A percentile compares a stretch with the other conserved stretches of the same genome.
These are phyloP conservation scores for Aphaenogaster ashmeadi DNA, from an alignment of 1,140 invertebrate species.

Conservation along the genomic window DNA sequence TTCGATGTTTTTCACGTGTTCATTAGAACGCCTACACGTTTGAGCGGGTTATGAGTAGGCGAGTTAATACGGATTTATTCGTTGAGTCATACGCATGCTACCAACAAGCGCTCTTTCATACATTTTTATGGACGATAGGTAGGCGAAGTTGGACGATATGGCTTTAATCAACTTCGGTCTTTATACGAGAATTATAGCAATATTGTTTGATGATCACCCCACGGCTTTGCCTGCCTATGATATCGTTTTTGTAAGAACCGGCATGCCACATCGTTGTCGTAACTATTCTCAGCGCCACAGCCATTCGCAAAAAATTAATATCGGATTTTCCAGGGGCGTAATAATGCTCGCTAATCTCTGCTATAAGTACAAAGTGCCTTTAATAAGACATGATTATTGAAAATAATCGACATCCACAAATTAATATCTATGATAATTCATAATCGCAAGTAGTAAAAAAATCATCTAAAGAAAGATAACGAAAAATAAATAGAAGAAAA, in stretches of 20 bases:
- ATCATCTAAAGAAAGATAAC: not conserved
- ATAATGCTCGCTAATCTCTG: constrained; percentile 5
- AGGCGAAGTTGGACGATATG: not conserved
- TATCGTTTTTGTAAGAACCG: not conserved
- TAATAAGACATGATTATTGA: not conserved
- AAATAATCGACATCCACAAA: not conserved
- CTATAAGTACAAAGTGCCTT: not conserved
- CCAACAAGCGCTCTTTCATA: not conserved
- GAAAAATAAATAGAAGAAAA: not conserved
- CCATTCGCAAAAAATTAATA: constrained; percentile 45
- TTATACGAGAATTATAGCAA: not conserved
- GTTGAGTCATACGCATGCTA: not conserved
- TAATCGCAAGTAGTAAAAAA: not conserved
- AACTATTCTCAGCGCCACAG: constrained; percentile 4
- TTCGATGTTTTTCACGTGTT: not conserved
- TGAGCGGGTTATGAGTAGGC: not conserved
- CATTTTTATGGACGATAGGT: not conserved
- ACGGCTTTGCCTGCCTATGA: not conserved
- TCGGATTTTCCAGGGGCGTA: constrained; percentile 29
- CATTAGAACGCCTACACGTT: constrained; percentile 15
- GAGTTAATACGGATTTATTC: constrained; percentile 15
- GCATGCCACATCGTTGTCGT: not conserved
- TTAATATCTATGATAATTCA: not conserved
- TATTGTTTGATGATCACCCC: not conserved
- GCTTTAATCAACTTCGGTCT: not conserved